Evolutionary conservation across 1,140 invertebrate species (phyloP), one percentile per base, ranked within the genome.

Genomic region (Elysia chlorotica): DNA sequence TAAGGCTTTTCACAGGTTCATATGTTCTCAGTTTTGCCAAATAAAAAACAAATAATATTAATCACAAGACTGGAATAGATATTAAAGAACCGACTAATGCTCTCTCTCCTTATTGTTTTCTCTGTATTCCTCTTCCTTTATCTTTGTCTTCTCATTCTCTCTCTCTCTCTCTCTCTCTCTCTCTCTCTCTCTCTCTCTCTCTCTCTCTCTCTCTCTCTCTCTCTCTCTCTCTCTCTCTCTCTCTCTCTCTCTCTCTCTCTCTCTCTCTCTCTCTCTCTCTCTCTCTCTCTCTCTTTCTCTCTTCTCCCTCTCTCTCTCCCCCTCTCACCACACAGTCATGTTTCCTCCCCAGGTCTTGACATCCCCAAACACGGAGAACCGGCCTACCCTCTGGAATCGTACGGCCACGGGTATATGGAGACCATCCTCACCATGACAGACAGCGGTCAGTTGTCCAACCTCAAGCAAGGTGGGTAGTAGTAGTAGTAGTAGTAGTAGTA

Each of bases 341-440:
- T 48, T 48, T 48, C 41, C n/a, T 48, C n/a, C 65, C 23, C 69
- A 88, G 89, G 89, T 72, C 72, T 89, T 59, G 89, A 90, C 78
- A 87, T 89, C 17, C 82, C 86, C 14, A 89, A 89, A 75, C 89
- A 90, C 75, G 88, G 87, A 0, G 89, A 90, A 74, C 86, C 88
- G 1, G 89, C 89, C 1, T 90, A 90, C 77, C 90, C 90, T 2
- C 62, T 82, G 21, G 82, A 85, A 56, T 83, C 87, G 0, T 88
- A 88, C 61, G 87, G 87, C 10, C 85, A 88, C 75, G 87, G 87
- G 0, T 86, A 86, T 81, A 81, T 83, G 2, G 87, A 83, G 41
- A 71, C 73, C 3, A 72, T 82, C 5, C 48, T 79, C 14, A 74
- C 79, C n/a, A 74, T 79, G 17, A 37, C 76, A 33, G 79, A 82